Evolutionary conservation across 2,113 vertebrate species (phyloP), one percentile per base, ranked within the genome.

Genomic region (Hippocampus abdominalis): DNA sequence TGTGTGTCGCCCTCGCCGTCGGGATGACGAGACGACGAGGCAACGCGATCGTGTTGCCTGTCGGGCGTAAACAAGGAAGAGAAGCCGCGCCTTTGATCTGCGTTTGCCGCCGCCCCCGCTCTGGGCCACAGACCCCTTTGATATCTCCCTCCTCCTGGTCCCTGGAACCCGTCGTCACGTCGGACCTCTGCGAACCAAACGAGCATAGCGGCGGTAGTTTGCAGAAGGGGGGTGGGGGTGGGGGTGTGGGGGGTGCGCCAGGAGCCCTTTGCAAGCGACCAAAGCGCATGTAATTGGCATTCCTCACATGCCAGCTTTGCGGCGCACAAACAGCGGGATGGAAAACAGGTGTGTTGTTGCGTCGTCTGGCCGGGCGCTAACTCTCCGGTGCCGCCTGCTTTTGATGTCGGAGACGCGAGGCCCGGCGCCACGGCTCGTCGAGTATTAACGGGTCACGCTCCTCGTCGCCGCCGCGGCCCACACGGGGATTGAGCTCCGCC

Each of bases 231-330:
- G 44, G 46, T 32, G 64, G 16, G 20, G 18, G 0, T 3, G 42
- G 56, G 64, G 63, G 42, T 29, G 46, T 39, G 56, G 64, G 18
- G 84, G 81, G 65, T n/a, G 64, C 78, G 76, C 78, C 74, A 65
- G 76, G 9, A 21, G 1, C 76, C 76, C 74, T 74, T 18, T 79
- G 71, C 64, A 81, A 80, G 69, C 74, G 68, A 80, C 76, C 63
- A 86, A 89, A 89, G 81, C 84, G 82, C 87, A 79, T 90, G 78
- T 90, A 90, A 92, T 93, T 93, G 91, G 88, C 89, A 92, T 93
- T 92, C 91, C 81, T 87, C 68, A 78, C 82, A 90, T 91, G 81
- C 85, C 89, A 80, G 82, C 87, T 80, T 86, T 90, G 87, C 83
- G 88, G 84, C 87, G 81, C 82, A 75, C 84, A 90, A 89, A 89